Evolutionary conservation across 1,140 invertebrate species (phyloP).

Genomic region (Coelopa frigida): DNA sequence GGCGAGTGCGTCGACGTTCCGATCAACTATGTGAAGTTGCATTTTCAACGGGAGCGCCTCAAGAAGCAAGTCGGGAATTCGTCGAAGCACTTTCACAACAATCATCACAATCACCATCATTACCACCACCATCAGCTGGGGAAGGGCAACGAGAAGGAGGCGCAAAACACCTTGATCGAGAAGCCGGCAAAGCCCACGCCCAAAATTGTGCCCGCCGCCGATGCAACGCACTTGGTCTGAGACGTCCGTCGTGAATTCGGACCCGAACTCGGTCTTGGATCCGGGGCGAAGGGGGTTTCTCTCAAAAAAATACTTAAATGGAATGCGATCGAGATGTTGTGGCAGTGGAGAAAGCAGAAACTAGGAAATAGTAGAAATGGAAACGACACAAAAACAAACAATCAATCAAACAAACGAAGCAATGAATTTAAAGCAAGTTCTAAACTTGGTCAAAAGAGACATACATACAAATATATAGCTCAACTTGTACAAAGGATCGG

Average conservation of each 20-base stretch:
- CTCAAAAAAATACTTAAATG: background rate
- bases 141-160: constrained; percentile 30
- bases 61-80: constrained; percentile 51
- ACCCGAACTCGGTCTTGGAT: too few relatives aligned
- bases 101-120: constrained; percentile 10
- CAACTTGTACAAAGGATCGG: background rate
- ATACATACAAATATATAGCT: background rate
- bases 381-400: background rate
- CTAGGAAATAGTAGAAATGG: constrained; percentile 2
- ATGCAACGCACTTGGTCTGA: constrained; percentile 18
- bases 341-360: too few relatives aligned
- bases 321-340: too few relatives aligned
- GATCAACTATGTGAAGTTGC: constrained; percentile 69
- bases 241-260: too few relatives aligned
- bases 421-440: background rate
- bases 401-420: background rate
- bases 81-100: background rate
- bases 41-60: constrained; percentile 59
- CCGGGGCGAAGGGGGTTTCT: too few relatives aligned
- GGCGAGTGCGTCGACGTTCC: constrained; percentile 74
- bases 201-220: constrained; percentile 10
- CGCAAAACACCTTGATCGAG: constrained; percentile 33
- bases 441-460: background rate
- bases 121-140: constrained; percentile 19
- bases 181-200: constrained; percentile 16